phyloP scores from a whole-genome alignment of 1,140 invertebrate species.

The Melanaphis sacchari region DNA sequence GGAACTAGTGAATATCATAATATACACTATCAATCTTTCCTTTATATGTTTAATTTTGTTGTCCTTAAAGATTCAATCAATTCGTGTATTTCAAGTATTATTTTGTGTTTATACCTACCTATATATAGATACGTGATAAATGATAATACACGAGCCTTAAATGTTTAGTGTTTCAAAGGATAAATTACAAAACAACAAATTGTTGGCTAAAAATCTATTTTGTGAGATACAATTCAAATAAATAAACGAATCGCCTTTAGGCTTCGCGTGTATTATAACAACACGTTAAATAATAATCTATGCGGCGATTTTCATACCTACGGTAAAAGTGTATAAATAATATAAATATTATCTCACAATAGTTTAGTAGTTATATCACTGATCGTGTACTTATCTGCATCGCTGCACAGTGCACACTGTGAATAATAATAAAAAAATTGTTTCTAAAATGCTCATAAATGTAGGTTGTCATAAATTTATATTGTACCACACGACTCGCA shows the following conservation, averaged over 20 bases:
- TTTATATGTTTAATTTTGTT: background rate
- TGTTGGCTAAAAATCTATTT: conserved; percentile 2
- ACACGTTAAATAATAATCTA: background rate
- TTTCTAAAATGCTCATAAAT: background rate
- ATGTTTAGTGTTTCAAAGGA: background rate
- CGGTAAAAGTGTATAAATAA: background rate
- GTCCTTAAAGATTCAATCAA: background rate
- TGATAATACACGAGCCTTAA: background rate
- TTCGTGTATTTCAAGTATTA: background rate
- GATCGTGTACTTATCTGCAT: background rate
- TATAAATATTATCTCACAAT: background rate
- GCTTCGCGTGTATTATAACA: background rate
- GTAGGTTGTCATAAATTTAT: conserved; percentile 1
- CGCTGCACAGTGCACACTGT: too few relatives aligned
- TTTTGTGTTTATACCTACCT: background rate
- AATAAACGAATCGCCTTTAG: background rate
- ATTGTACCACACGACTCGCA: background rate
- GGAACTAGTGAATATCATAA: background rate
- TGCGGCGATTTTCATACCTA: background rate
- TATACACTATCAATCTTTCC: background rate
- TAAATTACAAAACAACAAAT: conserved; percentile 12
- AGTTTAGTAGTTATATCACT: conserved; percentile 2
- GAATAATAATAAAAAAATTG: background rate
- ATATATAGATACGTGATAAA: background rate
- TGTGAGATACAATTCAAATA: background rate